Evolutionary conservation across 37 sponge, comb jelly and placozoan species (phyloP), one percentile per base, ranked within the genome.

Genomic region (Geodia barretti): DNA sequence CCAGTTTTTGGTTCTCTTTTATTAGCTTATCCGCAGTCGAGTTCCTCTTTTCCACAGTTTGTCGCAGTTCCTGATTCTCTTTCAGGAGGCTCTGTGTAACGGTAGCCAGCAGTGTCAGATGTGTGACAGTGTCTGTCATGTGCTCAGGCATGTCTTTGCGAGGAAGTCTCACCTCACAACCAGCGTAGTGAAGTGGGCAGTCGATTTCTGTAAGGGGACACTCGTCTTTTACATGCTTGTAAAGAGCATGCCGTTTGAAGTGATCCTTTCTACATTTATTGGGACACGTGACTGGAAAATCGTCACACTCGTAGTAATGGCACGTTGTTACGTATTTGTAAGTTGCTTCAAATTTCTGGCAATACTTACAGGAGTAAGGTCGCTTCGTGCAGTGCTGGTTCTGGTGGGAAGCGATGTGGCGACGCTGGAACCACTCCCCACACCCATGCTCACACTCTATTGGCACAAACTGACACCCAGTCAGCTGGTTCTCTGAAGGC

Each of bases 311-410:
- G 11, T 20, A 19, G 47, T 36, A 71, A 31, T 79, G 80, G 42
- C 58, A 40, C 31, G 67, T 14, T 5, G 58, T 68, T 41, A 79
- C 70, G 41, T 79, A 69, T 39, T 79, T 70, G 41, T 40, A 79
- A 19, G 60, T 68, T 1, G 80, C 67, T 8, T 58, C 63, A 60
- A 40, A 68, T 26, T 68, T 8, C 2, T 26, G 26, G 59, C 80
- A 79, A 37, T 80, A 70, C 62, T 47, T 59, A 79, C 81, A 80
- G 35, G 61, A 58, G 59, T 58, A 70, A 35, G 81, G 81, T 28
- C 81, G 70, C 60, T 70, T 69, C 1, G 72, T 43, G 60, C 81
- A 80, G 21, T 34, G n/a, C 4, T 24, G 30, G 23, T 19, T 11
- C 54, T 70, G 25, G 39, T 80, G 81, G 3, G 33, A 58, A 0